Percentiles rank a stretch among this genome's conserved stretches.
phyloP scores from a whole-genome alignment of 92 coral and sea anemone genomes.

The Epizoanthus fatuus region DNA sequence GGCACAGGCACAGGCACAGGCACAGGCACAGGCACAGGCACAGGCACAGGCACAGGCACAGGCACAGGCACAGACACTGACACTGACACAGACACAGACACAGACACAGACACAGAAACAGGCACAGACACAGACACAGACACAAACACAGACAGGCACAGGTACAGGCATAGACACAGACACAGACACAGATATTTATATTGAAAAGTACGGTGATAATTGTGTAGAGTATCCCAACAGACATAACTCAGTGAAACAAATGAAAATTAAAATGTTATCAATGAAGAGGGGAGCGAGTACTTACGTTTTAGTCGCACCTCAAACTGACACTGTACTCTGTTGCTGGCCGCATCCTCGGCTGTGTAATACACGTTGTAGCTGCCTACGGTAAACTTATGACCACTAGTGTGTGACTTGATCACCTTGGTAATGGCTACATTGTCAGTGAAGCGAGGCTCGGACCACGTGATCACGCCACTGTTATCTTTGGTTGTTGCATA shows the following conservation, averaged over 20 bases:
- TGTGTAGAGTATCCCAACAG: too few species aligned
- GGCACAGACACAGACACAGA: too few species aligned
- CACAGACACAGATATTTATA: too few species aligned
- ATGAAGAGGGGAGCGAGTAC: neutral
- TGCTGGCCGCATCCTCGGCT: conserved; percentile 74
- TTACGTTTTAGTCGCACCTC: conserved; percentile 74
- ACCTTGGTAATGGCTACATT: conserved; percentile 78
- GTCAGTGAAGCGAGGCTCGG: conserved; percentile 85
- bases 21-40: too few species aligned
- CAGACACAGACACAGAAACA: too few species aligned
- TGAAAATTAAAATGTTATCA: neutral
- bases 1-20: too few species aligned
- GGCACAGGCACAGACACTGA: too few species aligned
- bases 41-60: too few species aligned
- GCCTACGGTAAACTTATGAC: conserved; percentile 60
- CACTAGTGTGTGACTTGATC: conserved; percentile 65
- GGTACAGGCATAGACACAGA: too few species aligned
- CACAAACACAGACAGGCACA: too few species aligned
- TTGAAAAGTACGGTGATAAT: too few species aligned
- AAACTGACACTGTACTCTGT: conserved; percentile 63
- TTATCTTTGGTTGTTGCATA: conserved; percentile 17
- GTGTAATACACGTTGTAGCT: conserved; percentile 63
- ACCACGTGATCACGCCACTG: conserved; percentile 73
- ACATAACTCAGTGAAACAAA: neutral
- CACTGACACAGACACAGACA: too few species aligned